Evolutionary conservation across 2,888 invertebrate genomes (phyloP).

Genomic region (Thymelicus lineola): DNA sequence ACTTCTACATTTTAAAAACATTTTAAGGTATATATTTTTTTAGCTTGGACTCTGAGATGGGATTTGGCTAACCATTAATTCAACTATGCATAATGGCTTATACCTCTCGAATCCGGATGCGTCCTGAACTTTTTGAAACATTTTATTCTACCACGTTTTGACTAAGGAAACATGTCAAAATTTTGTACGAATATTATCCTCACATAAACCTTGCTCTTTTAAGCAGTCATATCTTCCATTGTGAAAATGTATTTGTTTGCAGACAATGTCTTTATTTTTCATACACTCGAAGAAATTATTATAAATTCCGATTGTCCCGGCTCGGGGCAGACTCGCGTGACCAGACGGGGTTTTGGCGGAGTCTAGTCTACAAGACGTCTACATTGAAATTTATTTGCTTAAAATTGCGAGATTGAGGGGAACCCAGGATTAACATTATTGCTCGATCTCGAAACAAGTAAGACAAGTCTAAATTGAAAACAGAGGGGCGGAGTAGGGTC

Average conservation of each 20-base stretch:
- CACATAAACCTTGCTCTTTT: constrained; percentile 1
- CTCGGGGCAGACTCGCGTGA: constrained; percentile 13
- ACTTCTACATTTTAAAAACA: too few species aligned
- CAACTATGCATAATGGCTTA: too few species aligned
- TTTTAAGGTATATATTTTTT: too few species aligned
- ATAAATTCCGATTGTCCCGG: constrained; percentile 17
- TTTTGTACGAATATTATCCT: too few species aligned
- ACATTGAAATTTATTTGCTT: constrained; percentile 28
- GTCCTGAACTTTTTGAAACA: too few species aligned
- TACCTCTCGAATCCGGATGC: too few species aligned
- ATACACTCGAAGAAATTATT: constrained; percentile 31
- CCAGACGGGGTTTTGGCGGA: background rate
- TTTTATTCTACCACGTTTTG: too few species aligned
- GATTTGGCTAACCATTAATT: too few species aligned
- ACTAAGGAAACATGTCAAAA: too few species aligned
- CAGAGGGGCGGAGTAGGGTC: background rate
- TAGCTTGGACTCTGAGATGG: too few species aligned
- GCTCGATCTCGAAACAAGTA: background rate
- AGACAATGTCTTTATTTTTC: constrained; percentile 30
- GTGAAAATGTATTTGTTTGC: constrained; percentile 12
- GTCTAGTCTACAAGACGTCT: background rate
- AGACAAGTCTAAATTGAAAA: constrained; percentile 1
- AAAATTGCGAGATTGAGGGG: constrained; percentile 5
- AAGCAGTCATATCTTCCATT: background rate
- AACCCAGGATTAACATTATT: constrained; percentile 7